phyloP scores from a whole-genome alignment of 1,140 invertebrate genomes.

The Eueides isabella region DNA sequence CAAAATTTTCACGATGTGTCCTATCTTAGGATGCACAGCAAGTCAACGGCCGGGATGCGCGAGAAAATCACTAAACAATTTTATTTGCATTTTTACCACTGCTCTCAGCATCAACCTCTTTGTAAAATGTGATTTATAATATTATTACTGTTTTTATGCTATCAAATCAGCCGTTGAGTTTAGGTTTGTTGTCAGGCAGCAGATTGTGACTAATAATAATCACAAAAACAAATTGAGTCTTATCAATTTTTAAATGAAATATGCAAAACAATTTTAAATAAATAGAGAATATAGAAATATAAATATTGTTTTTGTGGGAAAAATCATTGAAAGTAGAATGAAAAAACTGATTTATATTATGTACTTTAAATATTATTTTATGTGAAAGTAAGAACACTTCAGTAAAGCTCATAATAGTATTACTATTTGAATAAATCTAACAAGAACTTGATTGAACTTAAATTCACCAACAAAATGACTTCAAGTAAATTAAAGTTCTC shows the following conservation, averaged over 20 bases:
- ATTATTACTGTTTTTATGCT: slow-evolving; percentile 20
- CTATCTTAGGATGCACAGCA: slow-evolving; percentile 44
- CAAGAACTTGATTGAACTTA: not conserved
- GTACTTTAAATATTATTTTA: too few species aligned
- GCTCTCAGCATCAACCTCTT: slow-evolving; percentile 44
- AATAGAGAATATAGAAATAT: not conserved
- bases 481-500: not conserved
- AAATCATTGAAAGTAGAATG: not conserved
- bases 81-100: slow-evolving; percentile 66
- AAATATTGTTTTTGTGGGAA: not conserved
- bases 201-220: not conserved
- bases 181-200: not conserved
- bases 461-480: not conserved
- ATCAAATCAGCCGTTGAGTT: not conserved
- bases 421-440: not conserved
- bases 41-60: slow-evolving; percentile 60
- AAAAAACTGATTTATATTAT: not conserved
- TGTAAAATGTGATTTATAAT: slow-evolving; percentile 33
- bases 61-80: slow-evolving; percentile 64
- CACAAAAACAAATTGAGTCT: not conserved
- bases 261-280: not conserved
- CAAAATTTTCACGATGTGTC: too few species aligned
- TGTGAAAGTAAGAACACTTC: too few species aligned
- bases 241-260: not conserved
- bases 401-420: too few species aligned